A percentile compares a stretch with the other conserved stretches of the same genome.
phyloP scores from a whole-genome alignment of 2,113 vertebrate genomes.

The Thomomys bottae region DNA sequence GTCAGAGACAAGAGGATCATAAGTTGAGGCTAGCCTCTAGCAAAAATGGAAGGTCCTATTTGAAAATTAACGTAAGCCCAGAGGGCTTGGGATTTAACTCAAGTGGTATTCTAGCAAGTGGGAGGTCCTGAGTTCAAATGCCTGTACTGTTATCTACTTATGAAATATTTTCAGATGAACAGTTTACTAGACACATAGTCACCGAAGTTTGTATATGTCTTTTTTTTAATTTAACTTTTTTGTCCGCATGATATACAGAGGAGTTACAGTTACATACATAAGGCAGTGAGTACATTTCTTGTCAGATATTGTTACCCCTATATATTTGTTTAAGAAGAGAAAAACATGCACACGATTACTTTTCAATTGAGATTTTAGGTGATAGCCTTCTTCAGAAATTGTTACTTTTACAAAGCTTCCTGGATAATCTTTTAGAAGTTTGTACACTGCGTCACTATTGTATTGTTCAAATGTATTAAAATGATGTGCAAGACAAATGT shows the following conservation, averaged over 20 bases:
- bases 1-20: too few relatives aligned
- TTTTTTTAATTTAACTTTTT: too few relatives aligned
- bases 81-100: too few relatives aligned
- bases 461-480: neutral
- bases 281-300: too few relatives aligned
- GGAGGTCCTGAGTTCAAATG: too few relatives aligned
- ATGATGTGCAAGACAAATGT: neutral
- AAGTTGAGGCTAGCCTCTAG: too few relatives aligned
- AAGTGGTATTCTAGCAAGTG: too few relatives aligned
- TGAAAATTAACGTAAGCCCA: too few relatives aligned
- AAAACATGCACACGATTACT: neutral
- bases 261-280: too few relatives aligned
- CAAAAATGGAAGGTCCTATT: too few relatives aligned
- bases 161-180: neutral
- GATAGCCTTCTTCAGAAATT: neutral
- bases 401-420: slow-evolving; percentile 31
- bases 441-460: neutral
- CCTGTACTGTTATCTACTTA: neutral
- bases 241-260: too few relatives aligned
- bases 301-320: too few relatives aligned
- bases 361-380: slow-evolving; percentile 16
- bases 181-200: neutral
- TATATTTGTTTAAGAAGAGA: neutral
- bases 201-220: neutral
- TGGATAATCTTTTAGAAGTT: neutral